Evolutionary conservation across 2,113 vertebrate species (phyloP), one percentile per base, ranked within the genome.

Genomic region (Halichoeres trimaculatus): DNA sequence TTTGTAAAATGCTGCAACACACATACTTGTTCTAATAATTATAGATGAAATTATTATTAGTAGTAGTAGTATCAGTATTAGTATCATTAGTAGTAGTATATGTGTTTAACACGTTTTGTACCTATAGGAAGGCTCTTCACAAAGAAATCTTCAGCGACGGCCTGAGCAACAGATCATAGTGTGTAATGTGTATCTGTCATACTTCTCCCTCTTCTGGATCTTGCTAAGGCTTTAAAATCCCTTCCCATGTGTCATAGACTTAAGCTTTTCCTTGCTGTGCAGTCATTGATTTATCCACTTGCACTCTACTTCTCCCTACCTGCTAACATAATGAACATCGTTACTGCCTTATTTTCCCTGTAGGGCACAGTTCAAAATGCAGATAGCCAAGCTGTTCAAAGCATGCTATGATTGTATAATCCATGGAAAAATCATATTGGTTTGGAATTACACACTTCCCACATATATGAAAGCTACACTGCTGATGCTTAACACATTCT

Each of bases 381-480:
- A n/a, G 30, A 47, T 26, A 56, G 19, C 57, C 70, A 71, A 77
- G 74, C 58, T 76, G 58, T 41, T 73, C 50, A 11, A 34, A 9
- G 61, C 56, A 24, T n/a, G 64, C 45, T 3, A 34, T 50, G 41
- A 74, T 59, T 40, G n/a, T n/a, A 62, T 68, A 22, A 68, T 12
- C 43, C 43, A 10, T 53, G 61, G 38, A 30, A 40, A 70, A 35
- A 13, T 20, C 10, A 2, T 6, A 50, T 71, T 59, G 55, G 67
- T 43, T n/a, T 58, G 35, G 14, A 4, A 70, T 70, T 40, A 60
- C 45, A 82, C 53, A 22, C 40, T 12, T 26, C 26, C 70, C 51
- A 45, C 63, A 57, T 65, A 17, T 30, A 34, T 30, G 66, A 47
- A 52, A 35, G 61, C 23, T 24, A 4, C 40, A 56, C 24, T 5